A percentile compares a stretch with the other conserved stretches of the same genome.
phyloP scores from a whole-genome alignment of 2,113 vertebrate genomes.

The rat (Rattus norvegicus) region DNA sequence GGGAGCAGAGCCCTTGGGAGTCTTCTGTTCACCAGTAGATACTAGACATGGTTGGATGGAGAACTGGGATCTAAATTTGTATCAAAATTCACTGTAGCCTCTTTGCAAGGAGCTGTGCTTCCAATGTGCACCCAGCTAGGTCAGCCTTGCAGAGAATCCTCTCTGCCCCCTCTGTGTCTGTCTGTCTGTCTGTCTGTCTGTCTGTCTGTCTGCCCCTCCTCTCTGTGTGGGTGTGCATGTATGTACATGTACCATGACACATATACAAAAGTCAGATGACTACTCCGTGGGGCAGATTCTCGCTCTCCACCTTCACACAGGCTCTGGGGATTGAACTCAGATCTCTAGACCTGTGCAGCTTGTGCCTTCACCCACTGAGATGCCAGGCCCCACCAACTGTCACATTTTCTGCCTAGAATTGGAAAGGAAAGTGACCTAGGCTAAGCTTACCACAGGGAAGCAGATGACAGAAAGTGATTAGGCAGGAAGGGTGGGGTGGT shows the following conservation, averaged over 20 bases:
- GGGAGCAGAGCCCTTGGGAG: background rate
- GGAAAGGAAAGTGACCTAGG: background rate
- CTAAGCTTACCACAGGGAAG: background rate
- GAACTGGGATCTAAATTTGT: too few relatives aligned
- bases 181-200: background rate
- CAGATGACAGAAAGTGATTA: background rate
- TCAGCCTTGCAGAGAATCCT: background rate
- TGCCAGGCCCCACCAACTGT: background rate
- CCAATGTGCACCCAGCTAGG: rapidly evolving
- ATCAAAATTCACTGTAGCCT: rapidly evolving
- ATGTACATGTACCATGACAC: too few relatives aligned
- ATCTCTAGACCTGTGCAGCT: too few relatives aligned
- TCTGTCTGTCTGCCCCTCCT: too few relatives aligned
- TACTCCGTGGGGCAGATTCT: background rate
- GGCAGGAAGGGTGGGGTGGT: background rate
- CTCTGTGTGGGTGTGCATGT: background rate
- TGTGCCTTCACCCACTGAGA: background rate
- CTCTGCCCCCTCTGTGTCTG: background rate
- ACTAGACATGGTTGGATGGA: background rate
- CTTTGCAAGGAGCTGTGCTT: background rate
- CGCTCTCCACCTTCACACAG: background rate
- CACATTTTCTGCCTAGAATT: background rate
- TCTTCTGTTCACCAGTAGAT: background rate
- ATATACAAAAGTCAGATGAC: background rate
- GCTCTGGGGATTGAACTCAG: background rate